Conservation (phyloP, 2,888 invertebrate genomes). For the Epinotia brunnichana region DNA sequence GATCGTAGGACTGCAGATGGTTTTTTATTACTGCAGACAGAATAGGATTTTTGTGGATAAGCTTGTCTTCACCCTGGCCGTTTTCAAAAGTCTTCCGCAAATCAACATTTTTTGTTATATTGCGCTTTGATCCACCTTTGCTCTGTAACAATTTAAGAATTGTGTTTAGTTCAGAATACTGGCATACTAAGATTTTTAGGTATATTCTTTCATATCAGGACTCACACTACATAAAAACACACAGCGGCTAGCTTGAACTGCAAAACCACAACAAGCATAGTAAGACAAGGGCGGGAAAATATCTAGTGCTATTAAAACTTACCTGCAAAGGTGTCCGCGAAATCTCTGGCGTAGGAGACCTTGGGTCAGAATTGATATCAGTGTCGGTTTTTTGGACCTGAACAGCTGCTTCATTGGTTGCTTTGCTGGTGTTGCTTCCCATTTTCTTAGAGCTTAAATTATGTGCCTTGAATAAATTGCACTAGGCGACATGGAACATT, state of each 20-base stretch:
- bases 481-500: constrained; percentile 34
- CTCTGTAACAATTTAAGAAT: constrained; percentile 65
- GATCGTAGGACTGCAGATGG: constrained; percentile 80
- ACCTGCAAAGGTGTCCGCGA: constrained; percentile 85
- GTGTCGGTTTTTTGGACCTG: constrained; percentile 61
- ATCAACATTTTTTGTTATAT: constrained; percentile 80
- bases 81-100: constrained; percentile 78
- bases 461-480: constrained; percentile 20
- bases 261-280: not conserved
- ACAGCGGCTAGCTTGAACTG: not conserved
- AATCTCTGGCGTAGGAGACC: constrained; percentile 85
- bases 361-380: constrained; percentile 78
- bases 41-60: constrained; percentile 77
- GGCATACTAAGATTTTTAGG: not conserved
- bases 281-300: constrained; percentile 5
- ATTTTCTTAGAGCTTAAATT: constrained; percentile 54
- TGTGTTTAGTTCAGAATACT: constrained; percentile 21
- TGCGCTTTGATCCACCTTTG: constrained; percentile 70
- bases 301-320: constrained; percentile 41
- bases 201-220: not conserved
- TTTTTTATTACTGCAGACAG: constrained; percentile 78
- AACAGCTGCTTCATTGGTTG: constrained; percentile 60
- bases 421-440: constrained; percentile 77
- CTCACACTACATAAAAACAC: not conserved
- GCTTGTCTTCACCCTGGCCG: constrained; percentile 67